These are phyloP conservation scores for Lordiphosa andalusiaca DNA, from an alignment of 2,888 invertebrate genomes.

Conservation along the genomic window DNA sequence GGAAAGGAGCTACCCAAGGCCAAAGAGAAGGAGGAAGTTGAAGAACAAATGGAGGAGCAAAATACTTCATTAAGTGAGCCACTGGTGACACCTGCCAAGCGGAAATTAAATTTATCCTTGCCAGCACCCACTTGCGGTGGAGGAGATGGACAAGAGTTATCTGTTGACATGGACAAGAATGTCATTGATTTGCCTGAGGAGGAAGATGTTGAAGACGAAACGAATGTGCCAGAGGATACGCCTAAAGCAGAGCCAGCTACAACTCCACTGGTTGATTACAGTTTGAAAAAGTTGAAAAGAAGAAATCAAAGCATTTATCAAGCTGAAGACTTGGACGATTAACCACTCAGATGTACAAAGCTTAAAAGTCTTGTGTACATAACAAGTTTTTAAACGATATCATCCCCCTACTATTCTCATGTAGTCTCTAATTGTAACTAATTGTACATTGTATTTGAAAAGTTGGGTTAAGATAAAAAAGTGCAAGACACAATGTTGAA, in stretches of 20 bases:
- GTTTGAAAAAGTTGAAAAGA: slow-evolving; percentile 77
- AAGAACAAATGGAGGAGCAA: not conserved
- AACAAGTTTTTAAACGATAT: no score
- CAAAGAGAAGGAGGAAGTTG: slow-evolving; percentile 49
- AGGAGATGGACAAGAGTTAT: not conserved
- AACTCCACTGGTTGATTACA: slow-evolving; percentile 13
- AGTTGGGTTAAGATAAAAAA: no score
- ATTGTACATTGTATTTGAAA: no score
- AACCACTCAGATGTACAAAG: slow-evolving; percentile 7
- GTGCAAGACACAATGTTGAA: no score
- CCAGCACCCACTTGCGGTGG: slow-evolving; percentile 56
- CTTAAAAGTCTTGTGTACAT: no score
- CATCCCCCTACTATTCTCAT: no score
- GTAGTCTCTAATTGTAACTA: no score
- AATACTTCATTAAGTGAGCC: slow-evolving; percentile 5
- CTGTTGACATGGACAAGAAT: slow-evolving; percentile 15
- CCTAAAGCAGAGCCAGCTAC: no score
- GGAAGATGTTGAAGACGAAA: slow-evolving; percentile 11
- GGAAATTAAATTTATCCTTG: slow-evolving; percentile 66
- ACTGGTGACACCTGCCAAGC: slow-evolving; percentile 58
- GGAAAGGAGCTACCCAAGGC: slow-evolving; percentile 80
- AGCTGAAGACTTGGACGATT: slow-evolving; percentile 46
- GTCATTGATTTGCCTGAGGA: slow-evolving; percentile 43
- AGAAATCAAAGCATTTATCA: slow-evolving; percentile 78
- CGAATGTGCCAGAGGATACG: no score